Conservation (phyloP, 2,113 vertebrate genomes). For the Crotalus viridis region DNA sequence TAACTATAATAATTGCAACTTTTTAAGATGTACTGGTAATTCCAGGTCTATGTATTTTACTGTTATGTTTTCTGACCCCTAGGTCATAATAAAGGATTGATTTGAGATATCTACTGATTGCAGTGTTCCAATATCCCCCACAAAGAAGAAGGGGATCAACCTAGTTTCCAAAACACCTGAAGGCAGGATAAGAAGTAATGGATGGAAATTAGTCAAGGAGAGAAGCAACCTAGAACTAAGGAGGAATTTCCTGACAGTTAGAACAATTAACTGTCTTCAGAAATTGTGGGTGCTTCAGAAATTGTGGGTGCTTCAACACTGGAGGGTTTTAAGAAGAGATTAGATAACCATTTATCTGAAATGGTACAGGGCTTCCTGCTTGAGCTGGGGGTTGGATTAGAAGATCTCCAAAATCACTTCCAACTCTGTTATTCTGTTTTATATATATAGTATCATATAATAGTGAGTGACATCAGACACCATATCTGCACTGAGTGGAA, state of each 20-base stretch:
- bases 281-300: not conserved
- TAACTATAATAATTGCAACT: not conserved
- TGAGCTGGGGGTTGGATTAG: not conserved
- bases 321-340: not conserved
- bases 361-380: not conserved
- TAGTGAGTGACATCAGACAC: not conserved
- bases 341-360: not conserved
- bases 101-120: not conserved
- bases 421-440: not conserved
- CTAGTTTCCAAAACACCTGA: not conserved
- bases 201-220: too few relatives aligned
- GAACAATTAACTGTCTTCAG: not conserved
- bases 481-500: not conserved
- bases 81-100: not conserved
- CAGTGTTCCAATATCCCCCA: not conserved
- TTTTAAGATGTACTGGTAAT: not conserved
- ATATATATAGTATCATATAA: not conserved
- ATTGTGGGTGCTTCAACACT: accelerated
- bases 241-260: not conserved
- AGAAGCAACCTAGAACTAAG: not conserved
- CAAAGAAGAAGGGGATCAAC: not conserved
- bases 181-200: not conserved
- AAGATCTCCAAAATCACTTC: not conserved
- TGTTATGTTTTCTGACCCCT: not conserved
- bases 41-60: not conserved